Percentiles rank a stretch among this genome's conserved stretches.
Conservation (phyloP, 2,888 invertebrate genomes). For the Caenorhabditis afra region DNA sequence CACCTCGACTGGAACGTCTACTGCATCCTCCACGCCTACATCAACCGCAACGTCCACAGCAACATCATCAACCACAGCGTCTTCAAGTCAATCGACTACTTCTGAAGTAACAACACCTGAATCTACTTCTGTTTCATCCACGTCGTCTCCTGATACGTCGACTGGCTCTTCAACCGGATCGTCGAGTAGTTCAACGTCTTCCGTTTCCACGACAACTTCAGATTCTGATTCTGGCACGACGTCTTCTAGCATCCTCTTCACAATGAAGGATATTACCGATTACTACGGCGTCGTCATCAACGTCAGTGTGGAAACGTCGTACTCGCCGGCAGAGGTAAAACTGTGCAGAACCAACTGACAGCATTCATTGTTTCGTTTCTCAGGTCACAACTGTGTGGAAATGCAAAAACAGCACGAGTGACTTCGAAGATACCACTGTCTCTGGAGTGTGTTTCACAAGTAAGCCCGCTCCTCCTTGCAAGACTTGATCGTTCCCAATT, state of each 20-base stretch:
- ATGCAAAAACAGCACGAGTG: slow-evolving; percentile 11
- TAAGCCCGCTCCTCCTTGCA: too few species aligned
- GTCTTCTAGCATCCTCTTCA: not conserved
- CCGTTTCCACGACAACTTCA: too few species aligned
- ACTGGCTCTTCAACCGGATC: not conserved
- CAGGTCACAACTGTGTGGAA: not conserved
- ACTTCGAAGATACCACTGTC: not conserved
- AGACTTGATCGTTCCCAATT: too few species aligned
- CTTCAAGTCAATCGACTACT: not conserved
- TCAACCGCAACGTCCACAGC: slow-evolving; percentile 4
- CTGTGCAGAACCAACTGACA: too few species aligned
- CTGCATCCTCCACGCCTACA: not conserved
- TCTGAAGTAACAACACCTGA: not conserved
- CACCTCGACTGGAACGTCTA: not conserved
- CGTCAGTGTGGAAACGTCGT: too few species aligned
- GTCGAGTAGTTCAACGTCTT: not conserved
- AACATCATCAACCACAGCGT: not conserved
- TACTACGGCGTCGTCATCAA: not conserved
- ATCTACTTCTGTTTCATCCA: not conserved
- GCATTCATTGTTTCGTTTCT: too few species aligned
- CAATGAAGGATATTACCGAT: not conserved
- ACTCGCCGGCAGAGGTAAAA: too few species aligned
- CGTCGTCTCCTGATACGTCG: not conserved
- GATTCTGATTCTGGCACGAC: not conserved
- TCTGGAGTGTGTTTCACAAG: slow-evolving; percentile 24